Percentiles rank a stretch among this genome's conserved stretches.
phyloP scores from a whole-genome alignment of 1,140 invertebrate species.

The Olivierus martensii region DNA sequence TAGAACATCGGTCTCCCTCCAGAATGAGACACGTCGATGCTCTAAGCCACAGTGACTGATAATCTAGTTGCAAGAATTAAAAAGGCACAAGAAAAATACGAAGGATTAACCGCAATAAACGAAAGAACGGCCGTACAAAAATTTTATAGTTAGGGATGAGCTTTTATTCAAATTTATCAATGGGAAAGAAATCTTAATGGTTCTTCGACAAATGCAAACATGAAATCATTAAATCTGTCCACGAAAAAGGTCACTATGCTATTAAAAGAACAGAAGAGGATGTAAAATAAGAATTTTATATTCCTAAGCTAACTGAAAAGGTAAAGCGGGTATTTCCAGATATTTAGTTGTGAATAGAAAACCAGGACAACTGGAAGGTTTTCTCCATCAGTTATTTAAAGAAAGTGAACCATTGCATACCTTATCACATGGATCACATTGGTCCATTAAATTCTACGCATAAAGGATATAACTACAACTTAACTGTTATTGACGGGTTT shows the following conservation, averaged over 20 bases:
- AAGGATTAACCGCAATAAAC: not conserved
- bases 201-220: not conserved
- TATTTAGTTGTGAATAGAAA: not conserved
- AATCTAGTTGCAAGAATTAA: not conserved
- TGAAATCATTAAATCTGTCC: not conserved
- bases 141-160: not conserved
- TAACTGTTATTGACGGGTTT: too few relatives aligned
- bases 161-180: not conserved
- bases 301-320: not conserved
- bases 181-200: not conserved
- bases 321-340: not conserved
- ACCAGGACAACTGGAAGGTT: not conserved
- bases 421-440: not conserved
- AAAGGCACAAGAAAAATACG: not conserved
- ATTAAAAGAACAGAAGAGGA: not conserved
- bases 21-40: slow-evolving; percentile 4
- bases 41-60: not conserved
- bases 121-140: not conserved
- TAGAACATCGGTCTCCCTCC: not conserved
- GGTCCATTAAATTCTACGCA: too few relatives aligned
- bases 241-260: slow-evolving; percentile 1
- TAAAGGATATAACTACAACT: too few relatives aligned
- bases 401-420: not conserved
- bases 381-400: not conserved
- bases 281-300: not conserved